Percentiles rank a stretch among this genome's conserved stretches.
phyloP scores from a whole-genome alignment of 2,797 vertebrate species.

The Centropyge bicolor region DNA sequence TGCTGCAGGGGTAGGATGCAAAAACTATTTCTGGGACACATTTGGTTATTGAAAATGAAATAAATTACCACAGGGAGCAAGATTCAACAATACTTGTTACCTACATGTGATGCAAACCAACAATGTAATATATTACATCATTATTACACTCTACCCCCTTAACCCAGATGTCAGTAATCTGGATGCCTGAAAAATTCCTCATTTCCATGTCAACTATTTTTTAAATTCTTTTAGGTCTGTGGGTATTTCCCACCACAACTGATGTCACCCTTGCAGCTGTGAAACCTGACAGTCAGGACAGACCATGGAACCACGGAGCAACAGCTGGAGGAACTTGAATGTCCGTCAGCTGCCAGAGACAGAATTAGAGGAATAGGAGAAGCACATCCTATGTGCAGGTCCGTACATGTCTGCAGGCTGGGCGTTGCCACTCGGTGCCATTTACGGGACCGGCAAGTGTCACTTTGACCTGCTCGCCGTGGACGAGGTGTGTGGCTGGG shows the following conservation, averaged over 20 bases:
- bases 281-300: slow-evolving; percentile 59
- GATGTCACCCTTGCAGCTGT: slow-evolving; percentile 35
- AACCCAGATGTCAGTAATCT: neutral
- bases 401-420: slow-evolving; percentile 59
- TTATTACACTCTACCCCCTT: neutral
- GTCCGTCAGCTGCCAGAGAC: slow-evolving; percentile 61
- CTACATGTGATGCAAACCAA: neutral
- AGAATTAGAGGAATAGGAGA: slow-evolving; percentile 69
- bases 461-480: slow-evolving; percentile 53
- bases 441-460: slow-evolving; percentile 40
- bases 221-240: neutral
- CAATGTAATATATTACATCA: neutral
- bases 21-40: slow-evolving; percentile 4
- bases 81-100: neutral
- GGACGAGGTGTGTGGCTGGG: slow-evolving; percentile 33
- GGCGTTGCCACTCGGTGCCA: slow-evolving; percentile 52
- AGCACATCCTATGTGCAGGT: slow-evolving; percentile 59
- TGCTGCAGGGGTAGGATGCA: slow-evolving; percentile 12
- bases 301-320: slow-evolving; percentile 12
- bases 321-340: slow-evolving; percentile 46
- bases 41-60: neutral
- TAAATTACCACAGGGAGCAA: neutral
- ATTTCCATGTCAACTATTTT: neutral
- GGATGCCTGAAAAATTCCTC: neutral
- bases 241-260: slow-evolving; percentile 27